Evolutionary conservation across 2,888 invertebrate genomes (phyloP), one percentile per base, ranked within the genome.

Genomic region (Campaea margaritaria): DNA sequence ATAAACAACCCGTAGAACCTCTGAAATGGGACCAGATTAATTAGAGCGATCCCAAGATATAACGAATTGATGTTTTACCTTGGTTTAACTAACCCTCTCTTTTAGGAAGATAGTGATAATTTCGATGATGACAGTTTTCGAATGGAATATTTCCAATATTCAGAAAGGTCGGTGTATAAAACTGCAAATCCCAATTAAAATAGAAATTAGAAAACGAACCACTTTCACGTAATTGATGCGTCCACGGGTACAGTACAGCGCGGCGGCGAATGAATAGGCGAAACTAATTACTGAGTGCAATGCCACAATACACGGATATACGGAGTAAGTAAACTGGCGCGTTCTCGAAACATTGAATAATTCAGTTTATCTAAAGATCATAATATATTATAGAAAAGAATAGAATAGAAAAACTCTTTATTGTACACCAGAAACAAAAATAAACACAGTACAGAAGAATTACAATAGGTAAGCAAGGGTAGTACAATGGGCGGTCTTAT

Each of bases 221-320:
- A 83, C 83, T 86, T 87, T 87, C 87, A 78, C 79, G 79, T 83
- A 83, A 86, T 81, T 78, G 84, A 80, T 75, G 81, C 78, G 66
- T 62, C 77, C 73, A 72, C 71, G 70, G 67, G 73, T 78, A 76
- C 71, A 68, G 45, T 46, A 36, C 74, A 66, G 68, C 64, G 69
- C 70, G 73, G 70, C 67, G 62, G 72, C 67, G 72, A 75, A 76
- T 75, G 77, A 77, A 83, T 79, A 76, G 75, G 78, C 83, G 81
- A 78, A 75, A 83, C 85, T 87, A 86, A 89, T 87, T 86, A 39
- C 39, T 4, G 13, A 39, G 39, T 39, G 14, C 39, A 13, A 2
- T 36, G 36, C 36, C 36, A 12, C 10, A 10, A 9, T 9, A 31
- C 21, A 50, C 31, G 39, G 43, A 53, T 27, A 44, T 9, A 31